Evolutionary conservation across 2,888 invertebrate species (phyloP).

Genomic region (Drosophila yooni): DNA sequence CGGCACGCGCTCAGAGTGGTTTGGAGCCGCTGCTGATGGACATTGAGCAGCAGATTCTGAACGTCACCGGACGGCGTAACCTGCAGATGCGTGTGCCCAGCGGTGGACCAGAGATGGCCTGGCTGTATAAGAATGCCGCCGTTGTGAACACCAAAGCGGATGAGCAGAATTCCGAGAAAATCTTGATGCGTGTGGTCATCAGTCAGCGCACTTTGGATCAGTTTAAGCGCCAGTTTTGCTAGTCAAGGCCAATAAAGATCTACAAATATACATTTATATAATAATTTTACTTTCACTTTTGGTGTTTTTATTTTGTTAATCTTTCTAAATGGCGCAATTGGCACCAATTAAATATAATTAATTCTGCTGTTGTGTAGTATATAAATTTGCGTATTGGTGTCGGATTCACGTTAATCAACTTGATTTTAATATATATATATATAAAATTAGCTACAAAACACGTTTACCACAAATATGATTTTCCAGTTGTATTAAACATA

Average conservation of each 20-base stretch:
- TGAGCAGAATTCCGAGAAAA: constrained; percentile 86
- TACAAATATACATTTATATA: background rate
- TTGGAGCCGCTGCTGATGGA: constrained; percentile 76
- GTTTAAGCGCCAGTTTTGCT: constrained; percentile 85
- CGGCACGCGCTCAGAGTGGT: constrained; percentile 85
- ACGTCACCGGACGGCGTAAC: constrained; percentile 86
- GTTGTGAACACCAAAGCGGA: constrained; percentile 86
- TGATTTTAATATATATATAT: constrained; percentile 11
- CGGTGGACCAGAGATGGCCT: constrained; percentile 87
- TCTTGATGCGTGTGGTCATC: constrained; percentile 87
- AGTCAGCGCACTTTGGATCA: constrained; percentile 86
- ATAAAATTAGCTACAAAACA: constrained; percentile 59
- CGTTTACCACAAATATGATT: constrained; percentile 29
- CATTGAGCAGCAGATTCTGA: constrained; percentile 85
- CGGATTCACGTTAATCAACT: constrained; percentile 4
- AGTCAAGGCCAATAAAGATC: constrained; percentile 11
- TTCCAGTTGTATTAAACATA: constrained; percentile 33
- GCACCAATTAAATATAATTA: constrained; percentile 53
- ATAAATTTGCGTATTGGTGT: constrained; percentile 54
- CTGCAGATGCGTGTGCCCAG: constrained; percentile 87
- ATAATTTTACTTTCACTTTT: background rate
- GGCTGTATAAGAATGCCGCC: constrained; percentile 89
- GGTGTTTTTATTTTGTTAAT: constrained; percentile 9
- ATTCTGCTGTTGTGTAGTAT: constrained; percentile 43
- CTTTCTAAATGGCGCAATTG: constrained; percentile 52